These are phyloP conservation scores for Seladonia tumulorum DNA, from an alignment of 2,888 invertebrate species.

Conservation along the genomic window DNA sequence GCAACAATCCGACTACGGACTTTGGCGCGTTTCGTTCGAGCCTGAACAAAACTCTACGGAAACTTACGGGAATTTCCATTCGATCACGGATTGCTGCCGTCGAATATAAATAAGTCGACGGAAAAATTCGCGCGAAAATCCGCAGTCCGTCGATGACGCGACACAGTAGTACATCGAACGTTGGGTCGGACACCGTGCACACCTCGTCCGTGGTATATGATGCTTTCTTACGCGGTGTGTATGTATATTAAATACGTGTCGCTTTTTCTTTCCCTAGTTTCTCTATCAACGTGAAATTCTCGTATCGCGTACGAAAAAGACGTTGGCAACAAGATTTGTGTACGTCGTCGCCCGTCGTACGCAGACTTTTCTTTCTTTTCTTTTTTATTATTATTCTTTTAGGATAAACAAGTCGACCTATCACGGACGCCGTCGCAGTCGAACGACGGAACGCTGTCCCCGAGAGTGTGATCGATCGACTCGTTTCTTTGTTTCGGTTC, in stretches of 20 bases:
- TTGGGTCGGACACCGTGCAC: not conserved
- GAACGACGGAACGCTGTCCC: slow-evolving; percentile 3
- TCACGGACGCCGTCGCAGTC: slow-evolving; percentile 44
- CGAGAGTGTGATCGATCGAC: slow-evolving; percentile 46
- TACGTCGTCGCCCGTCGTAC: slow-evolving; percentile 36
- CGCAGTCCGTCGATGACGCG: not conserved
- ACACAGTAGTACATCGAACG: not conserved
- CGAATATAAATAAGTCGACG: not conserved
- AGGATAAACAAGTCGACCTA: slow-evolving; percentile 49
- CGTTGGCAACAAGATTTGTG: slow-evolving; percentile 11
- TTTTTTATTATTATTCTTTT: not conserved
- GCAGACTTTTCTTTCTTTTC: slow-evolving; percentile 30
- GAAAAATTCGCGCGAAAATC: not conserved
- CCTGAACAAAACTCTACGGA: not conserved
- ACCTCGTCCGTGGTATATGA: slow-evolving; percentile 15
- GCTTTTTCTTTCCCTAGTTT: not conserved
- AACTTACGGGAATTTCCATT: not conserved
- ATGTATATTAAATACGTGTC: slow-evolving; percentile 14
- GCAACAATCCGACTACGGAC: not conserved
- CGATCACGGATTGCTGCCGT: not conserved
- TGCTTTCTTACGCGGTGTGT: slow-evolving; percentile 16
- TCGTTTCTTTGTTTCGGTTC: slow-evolving; percentile 39
- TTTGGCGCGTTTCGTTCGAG: not conserved
- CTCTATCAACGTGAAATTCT: slow-evolving; percentile 16
- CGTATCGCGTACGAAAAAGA: slow-evolving; percentile 47